A percentile compares a stretch with the other conserved stretches of the same genome.
Conservation (phyloP, 2,113 vertebrate genomes). For the Cyanistes caeruleus region DNA sequence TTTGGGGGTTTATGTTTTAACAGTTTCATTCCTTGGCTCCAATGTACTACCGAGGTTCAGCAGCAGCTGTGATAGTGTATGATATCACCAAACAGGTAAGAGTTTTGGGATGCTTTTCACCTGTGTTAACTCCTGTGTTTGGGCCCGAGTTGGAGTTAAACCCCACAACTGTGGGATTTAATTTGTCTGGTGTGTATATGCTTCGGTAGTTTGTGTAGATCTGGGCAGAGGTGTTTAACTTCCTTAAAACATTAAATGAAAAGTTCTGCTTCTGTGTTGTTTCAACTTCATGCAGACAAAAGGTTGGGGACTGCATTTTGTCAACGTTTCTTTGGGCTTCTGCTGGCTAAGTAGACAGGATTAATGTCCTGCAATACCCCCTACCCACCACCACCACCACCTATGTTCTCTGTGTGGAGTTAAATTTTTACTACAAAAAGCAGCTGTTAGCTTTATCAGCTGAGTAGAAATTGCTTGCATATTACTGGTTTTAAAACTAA, state of each 20-base stretch:
- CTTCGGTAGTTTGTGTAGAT: background rate
- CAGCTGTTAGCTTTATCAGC: background rate
- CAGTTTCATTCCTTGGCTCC: conserved; percentile 98
- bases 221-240: background rate
- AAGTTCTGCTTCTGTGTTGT: background rate
- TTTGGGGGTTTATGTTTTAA: background rate
- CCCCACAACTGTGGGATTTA: background rate
- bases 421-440: background rate
- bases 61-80: conserved; percentile 96
- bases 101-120: background rate
- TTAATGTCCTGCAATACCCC: background rate
- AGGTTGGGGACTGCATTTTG: background rate
- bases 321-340: background rate
- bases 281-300: background rate
- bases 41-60: conserved; percentile 97
- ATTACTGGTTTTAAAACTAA: background rate
- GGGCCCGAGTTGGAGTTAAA: background rate
- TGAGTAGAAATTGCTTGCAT: background rate
- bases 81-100: conserved; percentile 98
- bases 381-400: background rate
- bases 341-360: background rate
- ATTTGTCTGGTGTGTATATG: background rate
- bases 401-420: background rate
- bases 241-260: background rate
- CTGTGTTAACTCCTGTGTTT: background rate